A percentile compares a stretch with the other conserved stretches of the same genome.
Conservation (phyloP, 2,113 vertebrate genomes). For the Pterocles orientalis region DNA sequence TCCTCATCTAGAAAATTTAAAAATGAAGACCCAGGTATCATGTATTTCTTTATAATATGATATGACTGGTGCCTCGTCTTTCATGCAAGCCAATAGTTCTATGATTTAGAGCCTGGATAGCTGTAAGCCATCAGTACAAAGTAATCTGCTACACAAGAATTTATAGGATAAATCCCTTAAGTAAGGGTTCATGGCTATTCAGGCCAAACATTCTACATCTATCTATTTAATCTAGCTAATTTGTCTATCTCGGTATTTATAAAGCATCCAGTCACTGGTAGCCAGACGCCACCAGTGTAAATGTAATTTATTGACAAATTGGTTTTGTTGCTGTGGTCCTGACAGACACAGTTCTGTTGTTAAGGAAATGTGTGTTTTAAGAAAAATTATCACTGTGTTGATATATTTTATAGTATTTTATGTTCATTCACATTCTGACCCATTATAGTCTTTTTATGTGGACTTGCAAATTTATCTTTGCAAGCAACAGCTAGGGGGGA, state of each 20-base stretch:
- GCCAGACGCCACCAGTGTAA: background rate
- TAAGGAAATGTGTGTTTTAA: conserved; percentile 18
- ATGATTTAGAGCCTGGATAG: conserved; percentile 28
- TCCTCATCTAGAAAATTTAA: background rate
- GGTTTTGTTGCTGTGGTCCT: background rate
- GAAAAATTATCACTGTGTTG: background rate
- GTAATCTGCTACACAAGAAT: conserved; percentile 24
- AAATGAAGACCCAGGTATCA: background rate
- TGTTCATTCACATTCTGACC: background rate
- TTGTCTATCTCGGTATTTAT: conserved; percentile 15
- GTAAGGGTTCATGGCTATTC: conserved; percentile 20
- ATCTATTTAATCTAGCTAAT: conserved; percentile 52
- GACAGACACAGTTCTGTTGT: background rate
- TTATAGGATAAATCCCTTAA: conserved; percentile 59
- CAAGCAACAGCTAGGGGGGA: background rate
- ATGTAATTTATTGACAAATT: background rate
- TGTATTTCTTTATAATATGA: background rate
- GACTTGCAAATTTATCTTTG: background rate
- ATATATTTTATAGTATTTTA: conserved; percentile 5
- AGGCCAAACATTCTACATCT: conserved; percentile 6
- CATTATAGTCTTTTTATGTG: background rate
- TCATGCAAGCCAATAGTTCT: background rate
- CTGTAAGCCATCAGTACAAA: conserved; percentile 46
- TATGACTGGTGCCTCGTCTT: background rate
- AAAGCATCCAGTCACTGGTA: background rate